phyloP scores from a whole-genome alignment of 2,888 invertebrate genomes.

The Melipona beecheii region DNA sequence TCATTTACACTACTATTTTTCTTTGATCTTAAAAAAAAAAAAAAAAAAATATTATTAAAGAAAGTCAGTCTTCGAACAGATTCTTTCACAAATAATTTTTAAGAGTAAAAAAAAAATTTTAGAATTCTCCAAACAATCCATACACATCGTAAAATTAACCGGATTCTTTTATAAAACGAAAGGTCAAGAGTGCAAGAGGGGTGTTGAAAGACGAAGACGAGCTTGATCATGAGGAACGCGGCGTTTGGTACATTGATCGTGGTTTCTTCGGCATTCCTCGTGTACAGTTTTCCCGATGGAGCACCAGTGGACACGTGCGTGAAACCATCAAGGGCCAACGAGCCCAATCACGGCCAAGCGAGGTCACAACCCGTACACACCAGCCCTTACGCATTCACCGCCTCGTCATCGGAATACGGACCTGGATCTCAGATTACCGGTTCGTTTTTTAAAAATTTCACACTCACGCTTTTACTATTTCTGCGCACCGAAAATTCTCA shows the following conservation, averaged over 20 bases:
- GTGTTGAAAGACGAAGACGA: slow-evolving; percentile 34
- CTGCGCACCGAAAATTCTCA: not conserved
- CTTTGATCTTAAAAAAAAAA: too few relatives aligned
- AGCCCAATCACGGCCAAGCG: slow-evolving; percentile 91
- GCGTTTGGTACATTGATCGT: slow-evolving; percentile 51
- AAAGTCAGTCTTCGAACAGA: too few relatives aligned
- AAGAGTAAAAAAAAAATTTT: too few relatives aligned
- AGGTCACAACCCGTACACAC: slow-evolving; percentile 87
- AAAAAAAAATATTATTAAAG: too few relatives aligned
- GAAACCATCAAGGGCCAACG: slow-evolving; percentile 88
- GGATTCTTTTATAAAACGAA: not conserved
- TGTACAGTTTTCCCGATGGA: slow-evolving; percentile 90
- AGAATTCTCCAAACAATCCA: too few relatives aligned
- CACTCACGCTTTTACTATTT: not conserved
- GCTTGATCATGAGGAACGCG: slow-evolving; percentile 24
- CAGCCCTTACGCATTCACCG: slow-evolving; percentile 89
- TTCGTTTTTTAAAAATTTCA: slow-evolving; percentile 77
- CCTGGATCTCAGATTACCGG: slow-evolving; percentile 90
- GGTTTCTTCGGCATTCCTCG: slow-evolving; percentile 67
- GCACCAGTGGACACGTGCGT: slow-evolving; percentile 93
- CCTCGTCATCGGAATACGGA: slow-evolving; percentile 87
- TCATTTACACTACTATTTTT: too few relatives aligned
- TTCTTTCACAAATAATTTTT: too few relatives aligned
- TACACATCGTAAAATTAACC: not conserved
- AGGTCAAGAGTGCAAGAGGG: slow-evolving; percentile 12